phyloP scores from a whole-genome alignment of 2,113 vertebrate species.

The Bujurquina vittata region DNA sequence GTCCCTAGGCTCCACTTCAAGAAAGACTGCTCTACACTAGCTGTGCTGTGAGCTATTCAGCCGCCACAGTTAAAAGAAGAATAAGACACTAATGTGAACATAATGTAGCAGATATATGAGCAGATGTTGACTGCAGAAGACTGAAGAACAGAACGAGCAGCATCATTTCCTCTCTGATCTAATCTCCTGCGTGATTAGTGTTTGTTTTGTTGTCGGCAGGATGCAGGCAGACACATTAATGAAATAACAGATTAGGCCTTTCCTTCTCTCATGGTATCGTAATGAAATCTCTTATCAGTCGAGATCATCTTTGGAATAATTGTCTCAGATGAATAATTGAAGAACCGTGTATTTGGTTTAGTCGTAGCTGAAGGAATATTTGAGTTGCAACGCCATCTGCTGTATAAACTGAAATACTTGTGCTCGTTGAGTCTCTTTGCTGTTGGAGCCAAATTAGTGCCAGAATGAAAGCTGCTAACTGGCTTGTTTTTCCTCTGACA shows the following conservation, averaged over 20 bases:
- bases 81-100: not conserved
- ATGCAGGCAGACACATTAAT: slow-evolving; percentile 8
- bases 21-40: not conserved
- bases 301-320: slow-evolving; percentile 17
- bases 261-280: slow-evolving; percentile 13
- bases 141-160: not conserved
- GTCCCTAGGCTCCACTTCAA: not conserved
- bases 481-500: slow-evolving; percentile 38
- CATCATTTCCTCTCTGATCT: slow-evolving; percentile 48
- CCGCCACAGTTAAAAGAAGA: not conserved
- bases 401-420: slow-evolving; percentile 4
- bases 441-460: not conserved
- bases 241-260: slow-evolving; percentile 1
- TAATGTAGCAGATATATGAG: not conserved
- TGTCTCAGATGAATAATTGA: not conserved
- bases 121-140: not conserved
- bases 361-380: not conserved
- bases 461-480: not conserved
- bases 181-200: slow-evolving; percentile 36
- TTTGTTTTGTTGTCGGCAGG: slow-evolving; percentile 25
- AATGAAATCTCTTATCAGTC: slow-evolving; percentile 38
- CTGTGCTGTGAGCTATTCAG: not conserved
- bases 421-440: not conserved
- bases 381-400: slow-evolving; percentile 18
- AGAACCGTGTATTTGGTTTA: not conserved